phyloP scores from a whole-genome alignment of 2,888 invertebrate species.

The Mythimna loreyi region DNA sequence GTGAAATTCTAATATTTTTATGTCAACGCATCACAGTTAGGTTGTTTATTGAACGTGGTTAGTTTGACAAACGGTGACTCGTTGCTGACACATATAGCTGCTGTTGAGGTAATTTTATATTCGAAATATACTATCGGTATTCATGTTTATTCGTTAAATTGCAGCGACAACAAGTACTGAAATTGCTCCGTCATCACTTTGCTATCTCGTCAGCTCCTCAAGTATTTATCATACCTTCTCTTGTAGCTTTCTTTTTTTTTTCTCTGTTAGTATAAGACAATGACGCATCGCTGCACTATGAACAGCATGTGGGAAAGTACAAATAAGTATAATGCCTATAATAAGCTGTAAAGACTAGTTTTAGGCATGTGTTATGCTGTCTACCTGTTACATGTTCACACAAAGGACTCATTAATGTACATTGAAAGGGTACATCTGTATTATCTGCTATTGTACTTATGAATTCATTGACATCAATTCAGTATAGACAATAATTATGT shows the following conservation, averaged over 20 bases:
- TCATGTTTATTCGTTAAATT: conserved; percentile 31
- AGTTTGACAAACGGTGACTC: conserved; percentile 83
- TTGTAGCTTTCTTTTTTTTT: conserved; percentile 76
- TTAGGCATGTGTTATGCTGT: conserved; percentile 38
- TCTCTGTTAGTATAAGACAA: conserved; percentile 70
- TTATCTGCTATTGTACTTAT: conserved; percentile 37
- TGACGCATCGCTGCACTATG: conserved; percentile 81
- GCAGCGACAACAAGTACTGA: conserved; percentile 11
- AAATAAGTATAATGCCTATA: conserved; percentile 41
- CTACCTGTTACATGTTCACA: conserved; percentile 57
- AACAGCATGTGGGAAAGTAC: conserved; percentile 63
- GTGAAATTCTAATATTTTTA: conserved; percentile 71
- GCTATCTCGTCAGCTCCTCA: conserved; percentile 25
- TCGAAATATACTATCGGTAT: conserved; percentile 49
- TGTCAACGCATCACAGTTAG: conserved; percentile 76
- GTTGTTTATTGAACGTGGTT: conserved; percentile 89
- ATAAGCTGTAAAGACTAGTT: conserved; percentile 48
- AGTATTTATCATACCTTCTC: conserved; percentile 61
- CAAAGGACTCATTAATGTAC: conserved; percentile 45
- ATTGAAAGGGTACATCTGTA: conserved; percentile 39
- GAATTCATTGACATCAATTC: conserved; percentile 51
- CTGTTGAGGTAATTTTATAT: conserved; percentile 77
- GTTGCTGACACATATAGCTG: conserved; percentile 79
- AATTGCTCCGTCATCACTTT: conserved; percentile 42
- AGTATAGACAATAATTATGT: conserved; percentile 17